phyloP scores from a whole-genome alignment of 2,888 invertebrate species.

The Acleris holmiana region DNA sequence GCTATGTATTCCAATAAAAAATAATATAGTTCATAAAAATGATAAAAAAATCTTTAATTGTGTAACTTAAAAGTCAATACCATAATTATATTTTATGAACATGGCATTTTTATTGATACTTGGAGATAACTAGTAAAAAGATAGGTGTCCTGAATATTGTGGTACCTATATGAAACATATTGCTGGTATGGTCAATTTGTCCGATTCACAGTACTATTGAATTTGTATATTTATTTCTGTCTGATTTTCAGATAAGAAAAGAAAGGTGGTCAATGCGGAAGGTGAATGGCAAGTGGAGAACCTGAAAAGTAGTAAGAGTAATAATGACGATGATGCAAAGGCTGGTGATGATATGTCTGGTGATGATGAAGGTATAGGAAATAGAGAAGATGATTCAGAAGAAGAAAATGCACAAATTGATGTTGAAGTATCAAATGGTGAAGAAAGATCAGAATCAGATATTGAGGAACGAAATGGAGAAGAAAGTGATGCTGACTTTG shows the following conservation, averaged over 20 bases:
- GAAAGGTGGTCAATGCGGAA: slow-evolving; percentile 55
- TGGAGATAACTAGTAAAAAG: no score
- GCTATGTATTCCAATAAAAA: no score
- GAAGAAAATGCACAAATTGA: slow-evolving; percentile 36
- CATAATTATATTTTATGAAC: no score
- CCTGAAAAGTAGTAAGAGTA: slow-evolving; percentile 41
- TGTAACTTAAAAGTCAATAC: no score
- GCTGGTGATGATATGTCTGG: slow-evolving; percentile 36
- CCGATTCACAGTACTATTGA: no score
- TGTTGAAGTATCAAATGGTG: slow-evolving; percentile 26
- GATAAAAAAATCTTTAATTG: no score
- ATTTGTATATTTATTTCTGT: neutral
- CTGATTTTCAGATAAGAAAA: slow-evolving; percentile 36
- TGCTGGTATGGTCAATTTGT: no score
- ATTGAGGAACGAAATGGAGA: slow-evolving; percentile 11
- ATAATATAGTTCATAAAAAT: no score
- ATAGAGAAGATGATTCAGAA: slow-evolving; percentile 31
- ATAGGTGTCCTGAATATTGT: no score
- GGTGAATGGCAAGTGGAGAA: slow-evolving; percentile 68
- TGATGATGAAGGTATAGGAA: slow-evolving; percentile 39
- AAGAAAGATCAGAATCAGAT: slow-evolving; percentile 36
- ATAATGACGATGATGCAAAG: slow-evolving; percentile 41
- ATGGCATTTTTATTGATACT: no score
- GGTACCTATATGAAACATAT: no score
- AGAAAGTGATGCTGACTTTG: slow-evolving; percentile 31